Evolutionary conservation across 2,797 vertebrate genomes (phyloP).

Genomic region (Manis pentadactyla): DNA sequence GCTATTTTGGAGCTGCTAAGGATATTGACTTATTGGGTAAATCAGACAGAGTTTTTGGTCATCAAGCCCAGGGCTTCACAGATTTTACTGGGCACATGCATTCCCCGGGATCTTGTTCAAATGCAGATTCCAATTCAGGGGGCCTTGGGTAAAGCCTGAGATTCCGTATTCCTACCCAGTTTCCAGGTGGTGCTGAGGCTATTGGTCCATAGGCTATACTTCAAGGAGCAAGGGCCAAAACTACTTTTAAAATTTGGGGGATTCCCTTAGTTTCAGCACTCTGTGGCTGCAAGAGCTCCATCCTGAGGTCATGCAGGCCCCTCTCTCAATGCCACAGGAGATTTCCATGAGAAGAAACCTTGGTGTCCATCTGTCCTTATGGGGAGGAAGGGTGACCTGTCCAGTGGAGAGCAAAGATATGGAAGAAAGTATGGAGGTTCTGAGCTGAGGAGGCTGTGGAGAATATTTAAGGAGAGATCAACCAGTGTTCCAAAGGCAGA

Average conservation of each 20-base stretch:
- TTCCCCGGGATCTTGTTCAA: background rate
- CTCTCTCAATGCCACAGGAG: background rate
- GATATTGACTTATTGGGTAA: background rate
- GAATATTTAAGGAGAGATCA: background rate
- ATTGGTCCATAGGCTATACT: background rate
- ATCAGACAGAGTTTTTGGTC: background rate
- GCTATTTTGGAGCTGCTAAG: background rate
- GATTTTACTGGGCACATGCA: background rate
- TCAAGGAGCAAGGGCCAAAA: background rate
- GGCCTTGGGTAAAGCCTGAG: background rate
- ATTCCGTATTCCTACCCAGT: background rate
- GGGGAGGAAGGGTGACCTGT: background rate
- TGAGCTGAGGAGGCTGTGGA: background rate
- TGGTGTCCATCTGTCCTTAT: background rate
- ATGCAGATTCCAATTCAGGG: background rate
- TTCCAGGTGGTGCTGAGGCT: background rate
- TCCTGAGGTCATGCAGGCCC: background rate
- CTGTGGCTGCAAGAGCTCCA: background rate
- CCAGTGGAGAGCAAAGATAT: background rate
- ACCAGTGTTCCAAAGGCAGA: background rate
- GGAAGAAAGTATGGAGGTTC: background rate
- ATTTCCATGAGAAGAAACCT: background rate
- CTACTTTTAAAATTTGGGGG: background rate
- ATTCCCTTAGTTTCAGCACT: background rate
- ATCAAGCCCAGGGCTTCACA: background rate